phyloP scores from a whole-genome alignment of 2,113 vertebrate genomes.

The Rhinogobius similis region DNA sequence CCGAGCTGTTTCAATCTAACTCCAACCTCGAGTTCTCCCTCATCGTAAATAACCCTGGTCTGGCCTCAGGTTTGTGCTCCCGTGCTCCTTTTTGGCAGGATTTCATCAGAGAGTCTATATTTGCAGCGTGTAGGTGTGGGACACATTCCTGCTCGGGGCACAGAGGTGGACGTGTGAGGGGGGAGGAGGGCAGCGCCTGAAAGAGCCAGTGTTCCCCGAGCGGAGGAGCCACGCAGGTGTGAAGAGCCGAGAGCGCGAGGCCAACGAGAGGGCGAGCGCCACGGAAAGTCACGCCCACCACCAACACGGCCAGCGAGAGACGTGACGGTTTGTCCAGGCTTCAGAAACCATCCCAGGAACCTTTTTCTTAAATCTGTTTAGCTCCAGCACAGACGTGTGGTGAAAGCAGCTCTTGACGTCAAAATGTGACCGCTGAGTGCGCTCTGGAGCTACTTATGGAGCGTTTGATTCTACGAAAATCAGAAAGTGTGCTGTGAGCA shows the following conservation, averaged over 20 bases:
- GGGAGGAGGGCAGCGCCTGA: constrained; percentile 67
- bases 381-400: too few relatives aligned
- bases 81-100: constrained; percentile 39
- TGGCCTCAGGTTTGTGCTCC: background rate
- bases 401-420: too few relatives aligned
- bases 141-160: constrained; percentile 61
- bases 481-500: too few relatives aligned
- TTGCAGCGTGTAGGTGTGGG: constrained; percentile 58
- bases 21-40: background rate
- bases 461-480: too few relatives aligned
- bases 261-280: constrained; percentile 8
- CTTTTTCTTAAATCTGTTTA: too few relatives aligned
- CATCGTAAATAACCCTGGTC: background rate
- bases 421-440: too few relatives aligned
- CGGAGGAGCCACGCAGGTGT: constrained; percentile 54
- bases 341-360: too few relatives aligned
- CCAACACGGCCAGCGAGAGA: too few relatives aligned
- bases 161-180: constrained; percentile 60
- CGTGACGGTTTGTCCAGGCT: too few relatives aligned
- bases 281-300: background rate
- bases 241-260: constrained; percentile 33
- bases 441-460: too few relatives aligned
- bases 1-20: background rate
- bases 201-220: constrained; percentile 64
- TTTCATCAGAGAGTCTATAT: constrained; percentile 64